Evolutionary conservation across 2,113 vertebrate genomes (phyloP), one percentile per base, ranked within the genome.

Genomic region (Nannobrachium achirus): DNA sequence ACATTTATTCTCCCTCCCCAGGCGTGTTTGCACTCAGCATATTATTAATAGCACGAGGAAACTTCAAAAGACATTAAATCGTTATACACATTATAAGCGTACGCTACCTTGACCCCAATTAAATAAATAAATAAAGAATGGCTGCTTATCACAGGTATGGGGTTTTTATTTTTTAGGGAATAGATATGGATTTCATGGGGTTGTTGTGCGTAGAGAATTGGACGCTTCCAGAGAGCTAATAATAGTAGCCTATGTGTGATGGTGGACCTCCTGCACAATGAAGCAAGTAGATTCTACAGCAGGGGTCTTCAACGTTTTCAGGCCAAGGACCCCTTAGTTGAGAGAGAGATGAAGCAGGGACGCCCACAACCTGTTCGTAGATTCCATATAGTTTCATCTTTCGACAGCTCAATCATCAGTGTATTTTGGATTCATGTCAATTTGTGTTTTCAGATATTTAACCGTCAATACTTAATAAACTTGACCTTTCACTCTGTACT

Each of bases 201-300:
- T n/a, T 13, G 14, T 7, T 58, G 52, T 69, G 53, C 70, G 52
- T 45, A 56, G 38, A 63, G 63, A 75, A 49, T 19, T 70, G 55
- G 56, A 77, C 16, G 44, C 71, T 55, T 66, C 3, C 16, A 48
- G 56, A 78, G 41, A 65, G 63, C n/a, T n/a, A n/a, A n/a, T n/a
- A n/a, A n/a, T n/a, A n/a, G n/a, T 44, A 65, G 42, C 39, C 73
- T 39, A 60, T 68, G 71, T 83, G 57, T 20, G 9, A 20, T 33
- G 9, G 13, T 82, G 80, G 78, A 78, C 56, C 41, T 39, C 68
- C 48, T 80, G 78, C 82, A 65, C 70, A 3, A 58, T n/a, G n/a
- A n/a, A n/a, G n/a, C n/a, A n/a, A n/a, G n/a, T n/a, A n/a, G n/a
- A n/a, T n/a, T n/a, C n/a, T n/a, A n/a, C n/a, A n/a, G n/a, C n/a